Conservation (phyloP, 2,888 invertebrate genomes). For the Hybos culiciformis region DNA sequence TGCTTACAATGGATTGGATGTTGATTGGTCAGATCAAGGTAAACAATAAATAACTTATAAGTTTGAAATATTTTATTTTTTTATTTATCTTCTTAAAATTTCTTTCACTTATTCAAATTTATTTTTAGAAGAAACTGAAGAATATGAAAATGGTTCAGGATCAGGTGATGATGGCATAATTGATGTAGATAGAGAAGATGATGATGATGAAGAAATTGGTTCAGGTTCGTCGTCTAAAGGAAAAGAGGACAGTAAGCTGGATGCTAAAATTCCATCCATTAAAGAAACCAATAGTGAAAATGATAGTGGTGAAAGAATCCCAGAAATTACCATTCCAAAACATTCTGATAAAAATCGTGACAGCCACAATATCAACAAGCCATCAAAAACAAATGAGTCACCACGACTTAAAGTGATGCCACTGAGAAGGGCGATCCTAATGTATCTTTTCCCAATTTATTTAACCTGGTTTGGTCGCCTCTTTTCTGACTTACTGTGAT, state of each 20-base stretch:
- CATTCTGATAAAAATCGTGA: slow-evolving; percentile 12
- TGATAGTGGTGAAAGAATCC: slow-evolving; percentile 21
- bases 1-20: slow-evolving; percentile 84
- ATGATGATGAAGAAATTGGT: slow-evolving; percentile 32
- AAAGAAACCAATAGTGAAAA: slow-evolving; percentile 12
- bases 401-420: slow-evolving; percentile 13
- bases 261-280: slow-evolving; percentile 10
- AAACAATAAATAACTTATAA: slow-evolving; percentile 11
- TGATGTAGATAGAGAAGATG: slow-evolving; percentile 35
- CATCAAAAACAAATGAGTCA: slow-evolving; percentile 5
- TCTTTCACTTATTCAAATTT: too few species aligned
- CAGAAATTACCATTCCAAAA: slow-evolving; percentile 13
- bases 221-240: slow-evolving; percentile 30
- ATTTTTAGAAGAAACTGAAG: slow-evolving; percentile 41
- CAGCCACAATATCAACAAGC: slow-evolving; percentile 12
- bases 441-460: slow-evolving; percentile 67
- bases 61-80: neutral
- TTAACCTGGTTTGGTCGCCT: slow-evolving; percentile 77
- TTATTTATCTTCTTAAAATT: neutral
- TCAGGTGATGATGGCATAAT: slow-evolving; percentile 54
- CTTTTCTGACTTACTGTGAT: slow-evolving; percentile 71
- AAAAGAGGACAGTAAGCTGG: slow-evolving; percentile 11
- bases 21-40: slow-evolving; percentile 67
- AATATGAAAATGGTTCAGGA: slow-evolving; percentile 58
- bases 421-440: slow-evolving; percentile 39